Base-by-base conservation (phyloP, 1,140 invertebrate genomes). In the Anastatus disparis region DNA sequence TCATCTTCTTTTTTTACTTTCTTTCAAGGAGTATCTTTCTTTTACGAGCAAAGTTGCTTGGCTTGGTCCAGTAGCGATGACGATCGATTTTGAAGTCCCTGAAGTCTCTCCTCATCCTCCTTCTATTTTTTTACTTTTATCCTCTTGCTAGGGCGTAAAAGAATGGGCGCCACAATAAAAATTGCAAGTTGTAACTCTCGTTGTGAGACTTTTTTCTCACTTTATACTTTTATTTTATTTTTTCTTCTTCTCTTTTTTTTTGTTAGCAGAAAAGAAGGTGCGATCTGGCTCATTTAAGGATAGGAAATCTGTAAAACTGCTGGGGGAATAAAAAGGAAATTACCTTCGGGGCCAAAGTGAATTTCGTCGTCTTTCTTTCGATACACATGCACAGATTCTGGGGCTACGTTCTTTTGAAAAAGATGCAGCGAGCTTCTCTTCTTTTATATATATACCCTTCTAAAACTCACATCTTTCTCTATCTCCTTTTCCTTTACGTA, bases 111-210 rank as follows among this genome's bases (percentile, higher is more conserved):
- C 40, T 29, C 66, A 61, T 69, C 61, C 52, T 69, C 35, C 46
- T 8, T n/a, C n/a, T n/a, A n/a, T n/a, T n/a, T n/a, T n/a, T n/a
- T n/a, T n/a, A n/a, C n/a, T n/a, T n/a, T n/a, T n/a, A n/a, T n/a
- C n/a, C n/a, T n/a, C n/a, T n/a, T n/a, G n/a, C n/a, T n/a, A 9
- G 56, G 27, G 44, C 67, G 58, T 63, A 55, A 70, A 70, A 63
- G 44, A 56, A n/a, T n/a, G n/a, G n/a, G n/a, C n/a, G 44, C 56
- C 55, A 53, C 66, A 61, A 69, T 69, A 69, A 69, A 69, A 70
- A 62, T 63, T 61, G 44, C 66, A 53, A 50, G 66, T 61, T 69
- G 46, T 61, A 68, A 67, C 53, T 56, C 53, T 58, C 52, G 42
- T 56, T 27, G 27, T 27, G 12, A 58, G 40, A 22, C 27, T 46